These are phyloP conservation scores for Galaxias olidus DNA, from an alignment of 2,797 vertebrate species.

Conservation along the genomic window DNA sequence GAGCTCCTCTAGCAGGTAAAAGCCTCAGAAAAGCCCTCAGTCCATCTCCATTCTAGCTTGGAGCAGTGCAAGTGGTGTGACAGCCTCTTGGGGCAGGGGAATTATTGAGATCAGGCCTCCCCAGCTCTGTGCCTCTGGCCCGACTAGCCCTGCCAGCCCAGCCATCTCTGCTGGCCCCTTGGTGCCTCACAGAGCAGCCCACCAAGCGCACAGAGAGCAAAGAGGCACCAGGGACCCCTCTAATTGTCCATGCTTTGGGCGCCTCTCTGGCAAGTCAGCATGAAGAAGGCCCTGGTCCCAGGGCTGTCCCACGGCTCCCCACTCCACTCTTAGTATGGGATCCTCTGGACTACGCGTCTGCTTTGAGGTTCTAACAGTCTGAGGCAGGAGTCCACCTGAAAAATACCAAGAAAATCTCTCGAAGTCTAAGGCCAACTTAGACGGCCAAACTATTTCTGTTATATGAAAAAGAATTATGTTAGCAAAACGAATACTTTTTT, in stretches of 20 bases:
- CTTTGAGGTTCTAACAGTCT: slow-evolving; percentile 64
- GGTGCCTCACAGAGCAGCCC: slow-evolving; percentile 70
- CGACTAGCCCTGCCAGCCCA: slow-evolving; percentile 66
- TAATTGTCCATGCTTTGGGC: slow-evolving; percentile 82
- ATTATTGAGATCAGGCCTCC: slow-evolving; percentile 78
- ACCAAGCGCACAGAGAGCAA: slow-evolving; percentile 81
- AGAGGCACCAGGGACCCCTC: slow-evolving; percentile 80
- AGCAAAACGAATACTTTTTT: neutral
- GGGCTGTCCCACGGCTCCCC: slow-evolving; percentile 65
- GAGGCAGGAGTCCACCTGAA: slow-evolving; percentile 40
- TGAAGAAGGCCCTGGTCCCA: slow-evolving; percentile 73
- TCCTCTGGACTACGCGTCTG: slow-evolving; percentile 65
- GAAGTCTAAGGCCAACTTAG: slow-evolving; percentile 56
- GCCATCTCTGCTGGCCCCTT: slow-evolving; percentile 65
- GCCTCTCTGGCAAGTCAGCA: slow-evolving; percentile 75
- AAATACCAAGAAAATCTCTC: slow-evolving; percentile 60
- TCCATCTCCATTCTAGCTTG: slow-evolving; percentile 72
- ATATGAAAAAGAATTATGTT: no score
- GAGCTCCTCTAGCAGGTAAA: slow-evolving; percentile 69
- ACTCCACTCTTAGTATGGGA: slow-evolving; percentile 62
- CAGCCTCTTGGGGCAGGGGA: slow-evolving; percentile 70
- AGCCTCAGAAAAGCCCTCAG: slow-evolving; percentile 66
- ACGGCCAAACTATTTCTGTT: slow-evolving; percentile 38
- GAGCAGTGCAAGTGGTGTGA: slow-evolving; percentile 72
- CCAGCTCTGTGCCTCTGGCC: slow-evolving; percentile 76